These are phyloP conservation scores for Channallabes apus DNA, from an alignment of 2,797 vertebrate species.

Conservation along the genomic window DNA sequence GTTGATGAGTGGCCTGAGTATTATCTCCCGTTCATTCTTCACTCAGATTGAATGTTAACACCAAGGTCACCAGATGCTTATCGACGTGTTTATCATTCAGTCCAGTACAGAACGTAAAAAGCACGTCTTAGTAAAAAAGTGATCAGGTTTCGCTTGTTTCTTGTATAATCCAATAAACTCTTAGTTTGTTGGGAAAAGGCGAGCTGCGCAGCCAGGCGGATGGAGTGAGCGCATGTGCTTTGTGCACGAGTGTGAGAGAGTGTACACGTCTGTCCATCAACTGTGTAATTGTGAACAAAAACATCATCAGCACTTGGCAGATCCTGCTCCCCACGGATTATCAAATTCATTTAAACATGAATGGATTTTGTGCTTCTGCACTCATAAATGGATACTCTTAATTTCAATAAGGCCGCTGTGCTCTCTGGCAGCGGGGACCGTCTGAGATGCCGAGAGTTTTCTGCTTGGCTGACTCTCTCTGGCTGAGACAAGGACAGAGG, in stretches of 20 bases:
- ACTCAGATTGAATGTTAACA: background rate
- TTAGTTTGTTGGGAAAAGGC: background rate
- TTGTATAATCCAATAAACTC: background rate
- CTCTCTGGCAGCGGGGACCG: conserved; percentile 39
- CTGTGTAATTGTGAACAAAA: conserved; percentile 1
- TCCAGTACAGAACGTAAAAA: background rate
- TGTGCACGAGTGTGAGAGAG: background rate
- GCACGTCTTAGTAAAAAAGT: background rate
- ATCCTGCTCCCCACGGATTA: conserved; percentile 44
- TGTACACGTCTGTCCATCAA: conserved; percentile 37
- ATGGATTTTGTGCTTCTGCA: conserved; percentile 52
- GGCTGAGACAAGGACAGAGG: conserved; percentile 71
- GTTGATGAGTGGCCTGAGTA: background rate
- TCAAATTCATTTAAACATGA: conserved; percentile 61
- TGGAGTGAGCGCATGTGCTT: background rate
- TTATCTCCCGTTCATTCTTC: background rate
- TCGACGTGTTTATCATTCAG: background rate
- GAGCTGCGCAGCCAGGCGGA: background rate
- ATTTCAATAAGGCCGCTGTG: conserved; percentile 53
- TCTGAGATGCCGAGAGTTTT: conserved; percentile 70
- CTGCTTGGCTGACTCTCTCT: conserved; percentile 76
- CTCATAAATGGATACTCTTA: conserved; percentile 53
- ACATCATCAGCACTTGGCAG: conserved; percentile 19
- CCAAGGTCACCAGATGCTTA: background rate
- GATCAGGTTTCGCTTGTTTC: background rate